A percentile compares a stretch with the other conserved stretches of the same genome.
Evolutionary conservation across 2,113 vertebrate species (phyloP).

Genomic region (Acanthisitta chloris): DNA sequence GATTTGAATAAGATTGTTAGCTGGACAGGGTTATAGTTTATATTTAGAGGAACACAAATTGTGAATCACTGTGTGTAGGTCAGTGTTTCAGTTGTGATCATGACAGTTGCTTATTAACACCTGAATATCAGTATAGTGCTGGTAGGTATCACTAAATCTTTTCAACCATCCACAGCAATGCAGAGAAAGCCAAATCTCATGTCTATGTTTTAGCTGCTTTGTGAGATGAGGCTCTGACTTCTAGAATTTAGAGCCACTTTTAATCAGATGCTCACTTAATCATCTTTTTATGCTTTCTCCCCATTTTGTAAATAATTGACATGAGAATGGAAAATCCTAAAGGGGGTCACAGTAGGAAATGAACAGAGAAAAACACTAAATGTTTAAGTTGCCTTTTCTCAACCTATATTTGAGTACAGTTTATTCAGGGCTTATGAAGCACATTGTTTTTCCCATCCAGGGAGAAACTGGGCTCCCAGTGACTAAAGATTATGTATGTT

Average conservation of each 20-base stretch:
- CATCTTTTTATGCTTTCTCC: neutral
- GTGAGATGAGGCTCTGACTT: neutral
- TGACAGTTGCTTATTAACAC: neutral
- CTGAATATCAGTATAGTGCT: neutral
- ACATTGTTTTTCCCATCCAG: neutral
- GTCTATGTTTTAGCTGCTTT: neutral
- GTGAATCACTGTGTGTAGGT: neutral
- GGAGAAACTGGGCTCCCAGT: neutral
- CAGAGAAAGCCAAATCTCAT: neutral
- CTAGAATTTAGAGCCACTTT: neutral
- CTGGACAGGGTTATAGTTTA: neutral
- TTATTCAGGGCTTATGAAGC: neutral
- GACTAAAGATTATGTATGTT: neutral
- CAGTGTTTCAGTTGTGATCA: neutral
- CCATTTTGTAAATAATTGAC: neutral
- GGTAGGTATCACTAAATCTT: neutral
- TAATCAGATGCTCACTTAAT: neutral
- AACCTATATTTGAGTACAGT: neutral
- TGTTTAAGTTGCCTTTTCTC: neutral
- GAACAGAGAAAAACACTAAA: neutral
- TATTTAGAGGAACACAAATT: neutral
- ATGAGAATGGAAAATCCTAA: neutral
- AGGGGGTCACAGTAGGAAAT: neutral
- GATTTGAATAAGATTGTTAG: neutral
- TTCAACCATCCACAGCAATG: neutral